Conservation (phyloP, 2,888 invertebrate species). For the Caenorhabditis panamensis region DNA sequence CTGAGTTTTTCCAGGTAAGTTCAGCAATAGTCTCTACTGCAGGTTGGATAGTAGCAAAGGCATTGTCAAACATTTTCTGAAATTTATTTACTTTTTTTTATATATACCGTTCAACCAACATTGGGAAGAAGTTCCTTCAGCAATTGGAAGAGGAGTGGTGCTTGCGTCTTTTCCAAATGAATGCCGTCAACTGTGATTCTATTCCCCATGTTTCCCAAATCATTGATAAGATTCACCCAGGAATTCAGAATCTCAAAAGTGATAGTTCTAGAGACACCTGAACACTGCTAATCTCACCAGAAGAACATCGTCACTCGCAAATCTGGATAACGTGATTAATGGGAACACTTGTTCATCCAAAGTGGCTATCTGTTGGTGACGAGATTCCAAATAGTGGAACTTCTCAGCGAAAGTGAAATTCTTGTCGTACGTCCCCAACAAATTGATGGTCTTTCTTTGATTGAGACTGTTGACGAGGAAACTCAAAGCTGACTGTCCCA, state of each 20-base stretch:
- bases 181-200: not conserved
- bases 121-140: constrained; percentile 22
- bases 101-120: constrained; percentile 1
- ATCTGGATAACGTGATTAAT: constrained; percentile 17
- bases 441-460: not conserved
- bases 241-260: constrained; percentile 36
- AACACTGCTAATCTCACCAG: not conserved
- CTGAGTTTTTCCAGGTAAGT: constrained; percentile 42
- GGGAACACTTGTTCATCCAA: constrained; percentile 50
- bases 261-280: not conserved
- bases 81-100: not conserved
- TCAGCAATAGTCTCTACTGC: constrained; percentile 41
- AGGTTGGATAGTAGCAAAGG: not conserved
- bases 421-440: constrained; percentile 10
- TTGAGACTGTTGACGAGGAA: constrained; percentile 4
- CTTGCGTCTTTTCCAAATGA: constrained; percentile 31
- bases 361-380: not conserved
- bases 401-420: not conserved
- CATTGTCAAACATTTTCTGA: not conserved
- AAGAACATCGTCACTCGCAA: constrained; percentile 1
- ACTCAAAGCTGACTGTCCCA: constrained; percentile 21
- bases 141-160: constrained; percentile 42
- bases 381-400: not conserved
- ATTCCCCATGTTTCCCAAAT: constrained; percentile 39
- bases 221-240: constrained; percentile 30